Evolutionary conservation across 2,113 vertebrate genomes (phyloP).

Genomic region (Rallus limicola): DNA sequence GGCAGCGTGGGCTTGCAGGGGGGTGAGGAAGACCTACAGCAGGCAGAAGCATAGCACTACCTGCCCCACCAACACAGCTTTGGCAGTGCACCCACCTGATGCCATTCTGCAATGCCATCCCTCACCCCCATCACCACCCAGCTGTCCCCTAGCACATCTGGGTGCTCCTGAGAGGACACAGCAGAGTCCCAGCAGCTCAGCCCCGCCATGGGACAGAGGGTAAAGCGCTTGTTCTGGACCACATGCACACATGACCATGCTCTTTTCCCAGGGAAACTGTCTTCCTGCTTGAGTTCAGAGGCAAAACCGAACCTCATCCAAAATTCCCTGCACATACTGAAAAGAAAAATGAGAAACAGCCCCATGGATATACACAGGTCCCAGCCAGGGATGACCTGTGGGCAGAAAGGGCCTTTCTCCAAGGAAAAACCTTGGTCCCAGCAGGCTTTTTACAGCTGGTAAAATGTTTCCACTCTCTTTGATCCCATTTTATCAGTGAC

Average conservation of each 20-base stretch:
- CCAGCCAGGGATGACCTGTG: background rate
- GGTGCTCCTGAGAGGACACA: background rate
- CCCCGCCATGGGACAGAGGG: fast-evolving
- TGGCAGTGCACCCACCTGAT: background rate
- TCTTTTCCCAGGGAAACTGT: background rate
- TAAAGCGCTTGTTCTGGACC: background rate
- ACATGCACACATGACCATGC: fast-evolving
- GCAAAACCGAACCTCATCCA: background rate
- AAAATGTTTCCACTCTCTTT: background rate
- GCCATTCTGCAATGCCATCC: background rate
- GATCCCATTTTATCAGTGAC: background rate
- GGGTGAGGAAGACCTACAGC: background rate
- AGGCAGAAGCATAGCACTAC: background rate
- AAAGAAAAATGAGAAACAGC: background rate
- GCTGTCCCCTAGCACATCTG: background rate
- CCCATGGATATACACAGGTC: background rate
- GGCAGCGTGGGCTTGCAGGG: background rate
- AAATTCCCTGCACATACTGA: background rate
- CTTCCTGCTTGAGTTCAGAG: background rate
- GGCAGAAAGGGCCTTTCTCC: background rate
- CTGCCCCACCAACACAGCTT: fast-evolving
- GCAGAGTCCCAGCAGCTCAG: background rate
- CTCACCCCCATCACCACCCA: fast-evolving
- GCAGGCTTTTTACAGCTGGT: background rate
- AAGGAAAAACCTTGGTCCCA: background rate